Evolutionary conservation across 2,888 invertebrate species (phyloP), one percentile per base, ranked within the genome.

Genomic region (Lithophane leautieri): DNA sequence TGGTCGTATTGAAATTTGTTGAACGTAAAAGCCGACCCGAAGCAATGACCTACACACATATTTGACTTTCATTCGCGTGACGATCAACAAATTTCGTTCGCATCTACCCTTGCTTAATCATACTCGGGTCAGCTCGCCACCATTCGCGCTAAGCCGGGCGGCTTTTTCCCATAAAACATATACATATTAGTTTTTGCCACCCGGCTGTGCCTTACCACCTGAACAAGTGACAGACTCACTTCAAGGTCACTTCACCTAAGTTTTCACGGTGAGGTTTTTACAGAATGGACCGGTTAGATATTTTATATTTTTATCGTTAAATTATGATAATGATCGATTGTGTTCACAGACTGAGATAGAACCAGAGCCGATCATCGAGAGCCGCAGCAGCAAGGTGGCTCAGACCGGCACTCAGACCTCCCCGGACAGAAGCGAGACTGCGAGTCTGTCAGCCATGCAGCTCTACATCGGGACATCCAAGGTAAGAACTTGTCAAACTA

Each of bases 321-420:
- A 47, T 9, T 66, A 47, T 22, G 22, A 50, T 22, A 47, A 40
- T 70, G 25, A 4, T 50, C 25, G n/a, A 25, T 52, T 28, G 62
- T 66, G 70, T 81, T 65, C 74, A 28, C 71, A 94, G 94, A 92
- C 91, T 81, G 94, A 93, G 50, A 91, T 93, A 47, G 93, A 91
- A 67, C 83, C 90, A 91, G 91, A 93, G 67, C 88, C 88, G 50
- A 86, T 84, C 42, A 54, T 60, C 7, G 88, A 87, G n/a, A 78
- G 73, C 1, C 82, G 82, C 61, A 79, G 79, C 68, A 84, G 90
- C 63, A 86, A 91, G 25, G 89, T 97, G 40, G 97, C 97, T 1
- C 97, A 97, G 91, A 97, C 97, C 16, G 97, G 97, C 61, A 98
- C 98, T 1, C 98, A 98, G 93, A 98, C 98, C 0, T 98, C 98